Base-by-base conservation (phyloP, 2,888 invertebrate genomes). In the Mycalesis mineus region DNA sequence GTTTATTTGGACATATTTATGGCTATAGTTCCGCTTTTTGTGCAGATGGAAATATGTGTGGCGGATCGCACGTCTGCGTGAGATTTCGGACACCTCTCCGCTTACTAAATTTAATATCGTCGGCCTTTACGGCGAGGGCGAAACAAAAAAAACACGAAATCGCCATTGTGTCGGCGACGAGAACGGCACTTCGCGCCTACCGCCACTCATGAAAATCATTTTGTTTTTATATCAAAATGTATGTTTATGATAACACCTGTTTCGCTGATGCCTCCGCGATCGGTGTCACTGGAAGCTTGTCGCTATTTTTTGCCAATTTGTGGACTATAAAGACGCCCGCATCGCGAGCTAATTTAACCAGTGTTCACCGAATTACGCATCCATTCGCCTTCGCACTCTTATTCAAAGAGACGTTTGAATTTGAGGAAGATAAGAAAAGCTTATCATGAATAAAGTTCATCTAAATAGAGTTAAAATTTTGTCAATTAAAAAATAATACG, bases 1-100 rank as follows among this genome's bases (percentile, higher is more conserved):
- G 88, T 88, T 88, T 88, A 87, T 88, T 89, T 88, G 87, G 88
- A 89, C 88, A 90, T 90, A 90, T 90, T 90, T 90, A 90, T 90
- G 88, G 90, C 88, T 87, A 88, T 88, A 88, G 89, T 88, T 89
- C 88, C 82, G 86, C 87, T 88, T 90, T 90, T 90, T 90, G 89
- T 88, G 80, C 74, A 70, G 84, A 85, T 84, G 89, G 85, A 90
- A 90, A 90, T 90, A 90, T 90, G 90, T 90, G 90, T 90, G 89
- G 90, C 90, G 90, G 88, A 83, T 90, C 88, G 88, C 90, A 88
- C 90, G 88, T 88, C 87, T 82, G 82, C 88, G 89, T 83, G 90
- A 88, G 90, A 90, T 86, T 89, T 88, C 82, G 84, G 88, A 90
- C 90, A 90, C 90, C 90, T 90, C 88, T 82, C 82, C 84, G 84